Percentiles rank a stretch among this genome's conserved stretches.
These are phyloP conservation scores for Andrena flavipes DNA, from an alignment of 2,888 invertebrate genomes.

Conservation along the genomic window DNA sequence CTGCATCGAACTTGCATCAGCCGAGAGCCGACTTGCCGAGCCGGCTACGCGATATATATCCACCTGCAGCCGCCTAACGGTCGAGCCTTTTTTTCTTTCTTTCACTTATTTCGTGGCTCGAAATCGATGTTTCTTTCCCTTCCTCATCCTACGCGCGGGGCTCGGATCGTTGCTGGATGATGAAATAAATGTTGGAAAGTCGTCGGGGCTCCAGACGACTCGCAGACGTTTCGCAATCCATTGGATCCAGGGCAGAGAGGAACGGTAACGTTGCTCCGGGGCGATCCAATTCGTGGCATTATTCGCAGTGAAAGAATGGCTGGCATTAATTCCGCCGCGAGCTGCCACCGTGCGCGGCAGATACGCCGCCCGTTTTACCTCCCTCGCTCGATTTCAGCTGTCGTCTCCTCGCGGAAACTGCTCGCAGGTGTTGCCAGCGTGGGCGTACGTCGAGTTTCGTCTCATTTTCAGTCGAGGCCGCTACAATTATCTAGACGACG, in stretches of 20 bases:
- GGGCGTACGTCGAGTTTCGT: conserved; percentile 23
- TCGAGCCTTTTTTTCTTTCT: neutral
- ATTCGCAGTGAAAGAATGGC: neutral
- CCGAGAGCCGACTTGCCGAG: conserved; percentile 33
- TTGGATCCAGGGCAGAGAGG: neutral
- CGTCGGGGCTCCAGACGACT: neutral
- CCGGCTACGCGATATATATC: neutral
- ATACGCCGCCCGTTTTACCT: neutral
- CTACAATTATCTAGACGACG: conserved; percentile 25
- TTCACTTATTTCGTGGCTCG: neutral
- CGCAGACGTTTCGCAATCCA: conserved; percentile 4
- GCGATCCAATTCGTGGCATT: neutral
- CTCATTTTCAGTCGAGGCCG: conserved; percentile 25
- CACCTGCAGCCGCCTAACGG: conserved; percentile 44
- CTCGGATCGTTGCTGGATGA: neutral
- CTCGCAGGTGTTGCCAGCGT: conserved; percentile 34
- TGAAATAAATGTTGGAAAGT: conserved; percentile 27
- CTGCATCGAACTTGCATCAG: conserved; percentile 70
- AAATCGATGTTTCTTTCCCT: conserved; percentile 12
- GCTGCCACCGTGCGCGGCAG: neutral
- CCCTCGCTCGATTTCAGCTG: conserved; percentile 14
- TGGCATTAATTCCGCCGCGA: neutral
- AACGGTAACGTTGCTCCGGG: neutral
- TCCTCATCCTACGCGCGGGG: neutral
- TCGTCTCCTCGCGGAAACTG: conserved; percentile 33